Percentiles rank a stretch among this genome's conserved stretches.
Evolutionary conservation across 2,113 vertebrate species (phyloP).

Genomic region (Scytalopus superciliaris): DNA sequence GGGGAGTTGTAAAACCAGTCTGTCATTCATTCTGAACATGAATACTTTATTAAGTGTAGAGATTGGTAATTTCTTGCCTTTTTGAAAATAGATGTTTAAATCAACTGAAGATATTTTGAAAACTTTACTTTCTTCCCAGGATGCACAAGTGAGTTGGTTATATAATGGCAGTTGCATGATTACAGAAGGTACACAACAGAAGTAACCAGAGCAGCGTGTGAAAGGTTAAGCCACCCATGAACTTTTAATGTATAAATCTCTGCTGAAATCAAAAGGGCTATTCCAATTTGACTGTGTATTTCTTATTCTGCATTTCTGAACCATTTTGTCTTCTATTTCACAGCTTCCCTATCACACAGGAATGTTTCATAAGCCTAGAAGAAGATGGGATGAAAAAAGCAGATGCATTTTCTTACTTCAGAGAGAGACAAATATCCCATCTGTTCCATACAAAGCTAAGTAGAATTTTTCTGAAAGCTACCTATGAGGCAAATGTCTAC

Average conservation of each 20-base stretch:
- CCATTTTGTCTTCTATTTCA: not conserved
- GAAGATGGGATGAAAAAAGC: slow-evolving; percentile 2
- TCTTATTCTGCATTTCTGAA: not conserved
- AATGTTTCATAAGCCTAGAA: not conserved
- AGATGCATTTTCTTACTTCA: slow-evolving; percentile 24
- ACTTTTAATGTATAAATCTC: not conserved
- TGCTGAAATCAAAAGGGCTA: not conserved
- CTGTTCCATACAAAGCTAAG: not conserved
- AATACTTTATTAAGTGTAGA: not conserved
- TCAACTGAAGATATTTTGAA: not conserved
- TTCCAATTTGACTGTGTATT: not conserved
- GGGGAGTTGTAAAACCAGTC: not conserved
- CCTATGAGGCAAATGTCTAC: slow-evolving; percentile 13
- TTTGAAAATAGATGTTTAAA: not conserved
- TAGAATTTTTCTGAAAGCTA: slow-evolving; percentile 17
- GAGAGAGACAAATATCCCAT: slow-evolving; percentile 23
- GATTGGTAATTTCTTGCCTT: not conserved
- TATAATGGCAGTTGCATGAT: not conserved
- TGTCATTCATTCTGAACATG: not conserved
- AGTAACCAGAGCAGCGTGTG: not conserved
- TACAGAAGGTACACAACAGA: rapidly evolving
- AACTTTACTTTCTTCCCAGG: not conserved
- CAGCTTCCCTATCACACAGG: not conserved
- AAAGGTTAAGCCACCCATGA: not conserved
- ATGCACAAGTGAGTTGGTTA: not conserved